Conservation (phyloP, 2,888 invertebrate genomes). For the Rhamphomyia laevipes region DNA sequence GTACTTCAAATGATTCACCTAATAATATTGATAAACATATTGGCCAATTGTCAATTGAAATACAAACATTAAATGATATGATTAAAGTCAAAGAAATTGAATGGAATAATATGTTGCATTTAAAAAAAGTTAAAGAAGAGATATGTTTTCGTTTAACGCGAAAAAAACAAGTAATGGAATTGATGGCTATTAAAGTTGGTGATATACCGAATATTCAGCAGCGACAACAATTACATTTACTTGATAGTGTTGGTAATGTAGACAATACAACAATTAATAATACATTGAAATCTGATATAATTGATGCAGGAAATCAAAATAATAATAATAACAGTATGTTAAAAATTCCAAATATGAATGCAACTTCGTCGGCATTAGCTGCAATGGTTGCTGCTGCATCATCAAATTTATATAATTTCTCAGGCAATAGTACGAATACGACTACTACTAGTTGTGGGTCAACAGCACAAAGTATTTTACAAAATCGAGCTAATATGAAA, state of each 20-base stretch:
- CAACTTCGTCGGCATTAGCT: constrained; percentile 11
- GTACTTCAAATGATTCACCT: constrained; percentile 46
- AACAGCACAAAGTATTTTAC: constrained; percentile 22
- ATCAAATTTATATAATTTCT: not conserved
- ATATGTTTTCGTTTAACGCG: constrained; percentile 58
- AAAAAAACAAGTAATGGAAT: constrained; percentile 48
- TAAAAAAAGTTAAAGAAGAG: constrained; percentile 77
- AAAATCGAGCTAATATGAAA: constrained; percentile 28
- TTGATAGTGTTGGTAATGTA: constrained; percentile 5
- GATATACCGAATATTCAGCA: constrained; percentile 13
- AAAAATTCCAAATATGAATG: not conserved
- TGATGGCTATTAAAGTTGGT: constrained; percentile 24
- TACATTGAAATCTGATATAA: constrained; percentile 9
- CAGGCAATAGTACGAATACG: not conserved
- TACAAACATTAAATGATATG: constrained; percentile 58
- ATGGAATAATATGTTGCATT: constrained; percentile 71
- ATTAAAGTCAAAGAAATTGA: constrained; percentile 74
- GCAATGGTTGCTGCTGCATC: not conserved
- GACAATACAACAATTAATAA: too few species aligned
- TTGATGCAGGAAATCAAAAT: not conserved
- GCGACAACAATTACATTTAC: constrained; percentile 2
- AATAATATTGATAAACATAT: constrained; percentile 51
- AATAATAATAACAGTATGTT: too few species aligned
- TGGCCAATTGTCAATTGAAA: constrained; percentile 52
- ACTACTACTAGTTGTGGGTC: constrained; percentile 2